Conservation (phyloP, 2,888 invertebrate species). For the Ormyrus rosae region DNA sequence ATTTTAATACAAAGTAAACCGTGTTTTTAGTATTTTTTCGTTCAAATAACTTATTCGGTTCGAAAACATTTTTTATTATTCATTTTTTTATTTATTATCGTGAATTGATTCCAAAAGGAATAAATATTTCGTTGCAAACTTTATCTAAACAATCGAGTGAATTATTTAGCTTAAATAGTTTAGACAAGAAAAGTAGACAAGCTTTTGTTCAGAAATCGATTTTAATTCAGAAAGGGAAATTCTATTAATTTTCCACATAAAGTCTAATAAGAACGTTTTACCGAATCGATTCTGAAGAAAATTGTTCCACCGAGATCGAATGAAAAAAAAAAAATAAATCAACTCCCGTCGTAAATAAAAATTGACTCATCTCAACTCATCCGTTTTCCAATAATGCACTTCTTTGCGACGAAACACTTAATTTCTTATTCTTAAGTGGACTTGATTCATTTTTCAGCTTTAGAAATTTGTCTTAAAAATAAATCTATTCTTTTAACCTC, state of each 20-base stretch:
- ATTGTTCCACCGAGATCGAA: background rate
- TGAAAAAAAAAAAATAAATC: background rate
- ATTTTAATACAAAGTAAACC: too few relatives aligned
- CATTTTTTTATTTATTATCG: too few relatives aligned
- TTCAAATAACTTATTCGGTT: too few relatives aligned
- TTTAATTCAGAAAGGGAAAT: background rate
- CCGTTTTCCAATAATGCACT: slow-evolving; percentile 24
- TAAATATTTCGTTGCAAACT: too few relatives aligned
- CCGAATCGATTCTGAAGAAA: slow-evolving; percentile 1
- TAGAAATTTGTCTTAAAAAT: background rate
- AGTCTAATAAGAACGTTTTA: background rate
- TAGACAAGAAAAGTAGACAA: too few relatives aligned
- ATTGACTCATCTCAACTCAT: slow-evolving; percentile 12
- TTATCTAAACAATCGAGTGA: too few relatives aligned
- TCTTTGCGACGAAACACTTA: background rate
- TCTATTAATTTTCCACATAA: background rate
- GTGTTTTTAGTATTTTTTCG: too few relatives aligned
- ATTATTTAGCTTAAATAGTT: too few relatives aligned
- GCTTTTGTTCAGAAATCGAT: too few relatives aligned
- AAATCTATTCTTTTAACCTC: too few relatives aligned
- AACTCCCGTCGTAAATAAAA: background rate
- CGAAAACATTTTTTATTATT: too few relatives aligned
- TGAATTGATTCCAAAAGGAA: too few relatives aligned
- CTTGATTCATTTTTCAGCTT: background rate
- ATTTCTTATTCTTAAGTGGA: slow-evolving; percentile 6